These are phyloP conservation scores for Kudoa iwatai DNA, from an alignment of 30 jellyfish, hydroid and myxozoan genomes.

Conservation along the genomic window DNA sequence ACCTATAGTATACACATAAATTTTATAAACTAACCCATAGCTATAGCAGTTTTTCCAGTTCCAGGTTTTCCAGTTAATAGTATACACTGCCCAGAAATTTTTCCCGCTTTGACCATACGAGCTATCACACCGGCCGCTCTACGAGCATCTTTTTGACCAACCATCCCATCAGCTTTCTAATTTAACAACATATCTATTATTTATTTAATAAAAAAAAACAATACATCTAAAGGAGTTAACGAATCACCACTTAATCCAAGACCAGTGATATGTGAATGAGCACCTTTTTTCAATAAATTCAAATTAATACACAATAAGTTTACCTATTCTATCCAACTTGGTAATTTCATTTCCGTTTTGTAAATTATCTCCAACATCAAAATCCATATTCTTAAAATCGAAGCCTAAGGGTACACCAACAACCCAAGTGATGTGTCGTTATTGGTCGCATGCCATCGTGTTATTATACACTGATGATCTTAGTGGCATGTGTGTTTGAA, in stretches of 20 bases:
- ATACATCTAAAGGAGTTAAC: slow-evolving; percentile 2
- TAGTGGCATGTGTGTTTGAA: no score
- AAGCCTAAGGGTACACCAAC: no score
- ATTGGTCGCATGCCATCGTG: no score
- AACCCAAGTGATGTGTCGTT: no score
- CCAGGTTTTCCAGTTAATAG: slow-evolving; percentile 93
- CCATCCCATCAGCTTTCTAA: slow-evolving; percentile 88
- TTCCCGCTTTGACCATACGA: slow-evolving; percentile 61
- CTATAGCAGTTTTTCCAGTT: slow-evolving; percentile 93
- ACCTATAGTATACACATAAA: not conserved
- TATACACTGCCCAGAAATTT: slow-evolving; percentile 70
- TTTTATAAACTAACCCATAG: slow-evolving; percentile 35
- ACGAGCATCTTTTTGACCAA: slow-evolving; percentile 72
- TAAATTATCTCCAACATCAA: no score
- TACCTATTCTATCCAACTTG: no score
- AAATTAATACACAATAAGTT: no score
- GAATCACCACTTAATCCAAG: slow-evolving; percentile 69
- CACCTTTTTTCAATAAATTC: no score
- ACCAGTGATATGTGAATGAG: slow-evolving; percentile 89
- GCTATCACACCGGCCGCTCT: slow-evolving; percentile 83
- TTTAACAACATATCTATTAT: not conserved
- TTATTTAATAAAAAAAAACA: not conserved
- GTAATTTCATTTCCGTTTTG: no score
- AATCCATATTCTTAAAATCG: no score
- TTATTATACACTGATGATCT: no score